Base-by-base conservation (phyloP, 2,113 vertebrate genomes). In the Asarcornis scutulata region DNA sequence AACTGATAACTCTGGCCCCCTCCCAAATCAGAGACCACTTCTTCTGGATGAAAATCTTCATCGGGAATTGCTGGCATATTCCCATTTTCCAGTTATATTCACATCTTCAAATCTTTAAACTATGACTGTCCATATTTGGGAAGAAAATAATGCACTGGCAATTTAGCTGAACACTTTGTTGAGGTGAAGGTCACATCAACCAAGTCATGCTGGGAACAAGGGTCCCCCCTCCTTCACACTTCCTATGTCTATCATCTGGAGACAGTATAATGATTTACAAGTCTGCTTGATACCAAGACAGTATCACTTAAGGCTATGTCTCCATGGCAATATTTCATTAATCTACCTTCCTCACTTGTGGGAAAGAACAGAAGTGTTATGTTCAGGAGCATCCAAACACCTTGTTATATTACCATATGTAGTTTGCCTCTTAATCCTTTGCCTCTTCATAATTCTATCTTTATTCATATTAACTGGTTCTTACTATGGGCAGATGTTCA, bases 51-150 rank as follows among this genome's bases (percentile, higher is more conserved):
- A 40, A 38, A 63, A 27, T 59, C 42, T 56, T 59, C 18, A 8
- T 68, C 17, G 42, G 8, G 4, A 17, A 25, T 63, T 48, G 62
- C 9, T 2, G 1, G 27, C 31, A 52, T 3, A n/a, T 32, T 88
- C 20, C 7, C 7, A 5, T 75, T 64, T 85, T 68, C 32, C 44
- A 64, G 12, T 4, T 50, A 26, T 34, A 46, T 38, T 32, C 29
- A 23, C 10, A 29, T 44, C 15, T 36, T 27, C 46, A 77, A 50
- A 14, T 60, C 60, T 60, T 84, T 91, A 53, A 79, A 48, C 60
- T 31, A 42, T 0, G 3, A 2, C 4, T 3, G 50, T 56, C 17
- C 3, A 1, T 78, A 76, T 72, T 3, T 69, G 26, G 67, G 32
- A 80, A 6, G 6, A 93, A 92, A 88, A 68, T 20, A 22, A 31